phyloP scores from a whole-genome alignment of 2,113 vertebrate species.

The Nesogale talazaci region DNA sequence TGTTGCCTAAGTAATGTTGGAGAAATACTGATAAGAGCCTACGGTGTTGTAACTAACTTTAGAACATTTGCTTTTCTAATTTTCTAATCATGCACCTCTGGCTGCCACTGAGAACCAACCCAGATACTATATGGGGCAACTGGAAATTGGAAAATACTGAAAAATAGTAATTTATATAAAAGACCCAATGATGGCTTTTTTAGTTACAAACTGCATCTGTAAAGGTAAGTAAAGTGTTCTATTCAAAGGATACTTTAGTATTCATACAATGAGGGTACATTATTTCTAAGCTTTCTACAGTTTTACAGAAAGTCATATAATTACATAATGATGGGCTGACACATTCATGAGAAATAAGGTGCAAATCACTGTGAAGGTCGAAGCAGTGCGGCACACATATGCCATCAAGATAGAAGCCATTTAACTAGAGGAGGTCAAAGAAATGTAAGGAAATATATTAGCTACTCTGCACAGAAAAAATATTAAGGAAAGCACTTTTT shows the following conservation, averaged over 20 bases:
- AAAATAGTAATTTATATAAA: conserved; percentile 78
- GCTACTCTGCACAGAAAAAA: conserved; percentile 49
- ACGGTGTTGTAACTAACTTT: conserved; percentile 33
- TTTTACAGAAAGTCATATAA: conserved; percentile 71
- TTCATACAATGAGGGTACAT: conserved; percentile 60
- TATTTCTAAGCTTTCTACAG: conserved; percentile 39
- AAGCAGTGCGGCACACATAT: not conserved
- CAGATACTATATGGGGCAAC: conserved; percentile 9
- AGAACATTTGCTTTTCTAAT: conserved; percentile 45
- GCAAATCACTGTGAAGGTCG: conserved; percentile 54
- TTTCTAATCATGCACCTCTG: conserved; percentile 40
- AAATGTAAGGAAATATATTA: conserved; percentile 25
- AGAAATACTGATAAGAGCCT: not conserved
- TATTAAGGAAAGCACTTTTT: conserved; percentile 45
- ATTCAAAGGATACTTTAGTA: conserved; percentile 69
- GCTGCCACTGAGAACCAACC: conserved; percentile 47
- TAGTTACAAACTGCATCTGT: conserved; percentile 7
- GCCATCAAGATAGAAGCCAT: not conserved
- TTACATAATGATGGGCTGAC: conserved; percentile 73
- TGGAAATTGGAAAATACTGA: conserved; percentile 72
- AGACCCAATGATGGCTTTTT: conserved; percentile 68
- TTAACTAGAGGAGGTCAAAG: conserved; percentile 11
- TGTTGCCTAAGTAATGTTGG: not conserved
- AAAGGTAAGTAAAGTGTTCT: conserved; percentile 63
- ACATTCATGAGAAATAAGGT: conserved; percentile 56